A percentile compares a stretch with the other conserved stretches of the same genome.
phyloP scores from a whole-genome alignment of 2,888 invertebrate species.

The Agonopterix subpropinquella region DNA sequence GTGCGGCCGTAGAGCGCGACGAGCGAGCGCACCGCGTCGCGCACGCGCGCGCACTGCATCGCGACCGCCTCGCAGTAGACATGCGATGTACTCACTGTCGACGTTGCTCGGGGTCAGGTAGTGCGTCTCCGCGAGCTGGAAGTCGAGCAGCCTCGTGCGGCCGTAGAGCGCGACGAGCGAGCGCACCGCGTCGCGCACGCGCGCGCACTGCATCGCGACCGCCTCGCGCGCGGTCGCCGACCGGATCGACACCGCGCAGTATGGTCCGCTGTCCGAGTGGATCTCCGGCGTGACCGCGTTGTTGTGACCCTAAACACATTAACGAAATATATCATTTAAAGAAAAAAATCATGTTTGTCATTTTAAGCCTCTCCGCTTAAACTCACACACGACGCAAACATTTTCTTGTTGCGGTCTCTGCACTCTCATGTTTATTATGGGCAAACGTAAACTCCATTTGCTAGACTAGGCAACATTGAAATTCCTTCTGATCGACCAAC shows the following conservation, averaged over 20 bases:
- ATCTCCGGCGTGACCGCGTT: conserved; percentile 75
- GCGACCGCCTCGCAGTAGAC: too few species aligned
- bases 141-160: conserved; percentile 89
- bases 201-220: conserved; percentile 80
- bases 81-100: conserved; percentile 35
- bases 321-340: not conserved
- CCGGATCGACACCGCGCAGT: conserved; percentile 80
- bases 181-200: conserved; percentile 87
- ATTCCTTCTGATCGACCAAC: too few species aligned
- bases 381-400: too few species aligned
- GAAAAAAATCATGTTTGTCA: too few species aligned
- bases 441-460: too few species aligned
- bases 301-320: conserved; percentile 26
- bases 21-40: too few species aligned
- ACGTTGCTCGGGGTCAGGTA: conserved; percentile 69
- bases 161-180: conserved; percentile 91
- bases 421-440: too few species aligned
- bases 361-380: too few species aligned
- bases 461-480: too few species aligned
- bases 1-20: too few species aligned
- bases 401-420: too few species aligned
- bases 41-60: too few species aligned
- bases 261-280: conserved; percentile 80
- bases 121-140: conserved; percentile 79
- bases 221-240: conserved; percentile 75